phyloP scores from a whole-genome alignment of 2,888 invertebrate genomes.

The Dinocampus coccinellae region DNA sequence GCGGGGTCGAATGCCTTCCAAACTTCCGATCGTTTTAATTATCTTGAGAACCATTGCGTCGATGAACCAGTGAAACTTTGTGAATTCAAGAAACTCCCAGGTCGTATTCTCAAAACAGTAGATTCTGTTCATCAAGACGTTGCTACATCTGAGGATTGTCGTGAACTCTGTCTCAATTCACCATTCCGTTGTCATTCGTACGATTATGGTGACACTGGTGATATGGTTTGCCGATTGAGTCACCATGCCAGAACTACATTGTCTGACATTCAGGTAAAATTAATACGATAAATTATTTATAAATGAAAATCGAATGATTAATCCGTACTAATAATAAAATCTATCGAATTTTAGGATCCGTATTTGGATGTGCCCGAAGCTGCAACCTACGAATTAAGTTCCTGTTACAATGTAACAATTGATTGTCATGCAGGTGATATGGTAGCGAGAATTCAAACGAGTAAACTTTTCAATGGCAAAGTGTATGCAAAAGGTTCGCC shows the following conservation, averaged over 20 bases:
- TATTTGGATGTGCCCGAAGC: constrained; percentile 92
- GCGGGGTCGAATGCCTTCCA: constrained; percentile 86
- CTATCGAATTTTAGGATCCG: constrained; percentile 76
- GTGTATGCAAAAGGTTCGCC: constrained; percentile 95
- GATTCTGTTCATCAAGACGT: constrained; percentile 94
- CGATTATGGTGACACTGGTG: constrained; percentile 93
- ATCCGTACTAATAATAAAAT: neutral
- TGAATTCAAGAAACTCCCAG: constrained; percentile 91
- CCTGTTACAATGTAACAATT: constrained; percentile 94
- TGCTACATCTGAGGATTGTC: constrained; percentile 87
- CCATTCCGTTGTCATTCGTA: constrained; percentile 92
- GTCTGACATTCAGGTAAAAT: constrained; percentile 84
- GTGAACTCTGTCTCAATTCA: constrained; percentile 89
- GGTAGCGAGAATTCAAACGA: constrained; percentile 92
- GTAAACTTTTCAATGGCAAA: constrained; percentile 93
- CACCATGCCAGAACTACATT: constrained; percentile 92
- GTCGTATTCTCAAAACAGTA: constrained; percentile 92
- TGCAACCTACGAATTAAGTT: constrained; percentile 91
- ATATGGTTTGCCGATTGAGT: constrained; percentile 92
- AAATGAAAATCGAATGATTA: neutral
- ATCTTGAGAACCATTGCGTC: constrained; percentile 93
- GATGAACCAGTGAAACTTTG: constrained; percentile 95
- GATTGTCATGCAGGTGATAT: constrained; percentile 93
- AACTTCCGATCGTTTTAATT: constrained; percentile 76
- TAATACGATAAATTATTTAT: neutral